Evolutionary conservation across 2,797 vertebrate species (phyloP), one percentile per base, ranked within the genome.

Genomic region (Hyperoplus lanceolatus): DNA sequence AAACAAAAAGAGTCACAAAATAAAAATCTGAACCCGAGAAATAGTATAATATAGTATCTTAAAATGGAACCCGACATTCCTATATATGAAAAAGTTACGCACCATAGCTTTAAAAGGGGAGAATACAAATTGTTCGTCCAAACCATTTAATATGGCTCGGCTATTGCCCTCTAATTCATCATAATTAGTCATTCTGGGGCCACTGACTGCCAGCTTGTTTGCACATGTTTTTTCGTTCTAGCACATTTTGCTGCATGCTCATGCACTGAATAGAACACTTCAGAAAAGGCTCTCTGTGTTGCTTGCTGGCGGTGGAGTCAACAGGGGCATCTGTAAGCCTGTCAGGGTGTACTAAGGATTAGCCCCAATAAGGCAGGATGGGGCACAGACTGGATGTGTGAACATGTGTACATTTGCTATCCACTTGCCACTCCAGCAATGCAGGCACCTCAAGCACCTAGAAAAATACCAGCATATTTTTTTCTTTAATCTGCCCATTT

Each of bases 321-420:
- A n/a, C 42, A 2, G 73, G 84, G 75, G 81, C 85, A 84, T 88
- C 73, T 70, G 77, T 81, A 79, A 89, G 58, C 78, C 80, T 71
- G 74, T 86, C 75, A 69, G 84, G 80, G 74, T 85, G 57, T 73
- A 58, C 73, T 60, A 79, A 69, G 87, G 88, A 91, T 90, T 85
- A 90, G 73, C 85, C 78, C 82, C 83, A 73, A 56, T 75, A 80
- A 82, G 62, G 72, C 65, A 77, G 82, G 85, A 83, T 77, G 83
- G 76, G 72, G 73, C 63, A 14, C 70, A 58, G 81, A 66, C 77
- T 73, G 73, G 70, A 70, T 75, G 74, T 81, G 76, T 11, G 50
- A 76, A 69, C 39, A 8, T 77, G 75, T 70, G 83, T 78, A 55
- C 77, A 56, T 87, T 82, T 79, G 53, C 81, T 73, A 48, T 59